Evolutionary conservation across 64 coral and sea anemone species (phyloP), one percentile per base, ranked within the genome.

Genomic region (Montipora efflorescens): DNA sequence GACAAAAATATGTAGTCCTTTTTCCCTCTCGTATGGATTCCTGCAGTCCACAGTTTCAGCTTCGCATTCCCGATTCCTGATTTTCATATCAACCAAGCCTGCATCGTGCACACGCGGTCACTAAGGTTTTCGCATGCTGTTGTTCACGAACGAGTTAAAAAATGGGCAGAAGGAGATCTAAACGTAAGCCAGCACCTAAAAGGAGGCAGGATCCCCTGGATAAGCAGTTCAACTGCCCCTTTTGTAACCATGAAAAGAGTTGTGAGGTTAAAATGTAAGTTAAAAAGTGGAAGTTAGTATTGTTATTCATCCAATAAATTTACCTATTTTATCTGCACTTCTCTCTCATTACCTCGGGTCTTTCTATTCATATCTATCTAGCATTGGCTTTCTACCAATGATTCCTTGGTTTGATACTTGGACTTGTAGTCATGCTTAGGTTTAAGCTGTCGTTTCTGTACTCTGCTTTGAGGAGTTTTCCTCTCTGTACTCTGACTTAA

Each of bases 231-330:
- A 99, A 96, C 80, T 99, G 98, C 67, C 98, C 98, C 7, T 99
- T 99, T 87, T 99, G 98, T 93, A 99, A 99, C 76, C 98, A 99
- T 75, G 98, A 99, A 67, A 99, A 94, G 77, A 93, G 94, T 15
- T 99, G 98, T 75, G 98, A 99, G 89, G 98, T 99, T 2, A 99
- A 94, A 96, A 96, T 99, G 98, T 99, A 96, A 95, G 98, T 67
- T 21, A 22, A 4, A 64, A 64, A 64, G 9, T 0, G 36, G 36
- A 36, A 36, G 36, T 36, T 36, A 36, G 36, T 36, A 36, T 0
- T 36, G 36, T 36, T 36, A 36, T 36, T 36, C 2, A 2, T 36
- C 14, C 14, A 12, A 12, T 61, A 47, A 79, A 4, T 57, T 6
- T 57, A 57, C 7, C 53, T 36, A 57, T 57, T 57, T 57, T 57